Conservation (phyloP, 2,797 vertebrate genomes). For the Ictinia mississippiensis region DNA sequence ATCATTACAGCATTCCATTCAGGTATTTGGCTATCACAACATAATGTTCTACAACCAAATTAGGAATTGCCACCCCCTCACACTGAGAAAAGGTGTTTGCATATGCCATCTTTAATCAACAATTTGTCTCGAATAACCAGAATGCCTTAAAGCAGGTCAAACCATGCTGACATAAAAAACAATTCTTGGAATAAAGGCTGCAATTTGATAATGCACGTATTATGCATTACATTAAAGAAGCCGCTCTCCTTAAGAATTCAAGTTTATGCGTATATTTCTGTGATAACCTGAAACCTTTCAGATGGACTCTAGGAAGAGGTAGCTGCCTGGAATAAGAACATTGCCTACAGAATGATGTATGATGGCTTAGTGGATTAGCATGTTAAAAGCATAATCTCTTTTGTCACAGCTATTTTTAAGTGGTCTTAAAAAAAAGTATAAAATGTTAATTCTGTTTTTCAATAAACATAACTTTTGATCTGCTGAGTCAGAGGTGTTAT, state of each 20-base stretch:
- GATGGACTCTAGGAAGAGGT: neutral
- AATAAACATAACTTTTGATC: conserved; percentile 43
- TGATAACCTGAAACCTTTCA: neutral
- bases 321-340: conserved; percentile 12
- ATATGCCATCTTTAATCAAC: neutral
- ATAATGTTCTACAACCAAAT: neutral
- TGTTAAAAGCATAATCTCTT: conserved; percentile 39
- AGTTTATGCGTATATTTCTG: neutral
- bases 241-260: neutral
- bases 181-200: neutral
- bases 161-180: neutral
- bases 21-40: neutral
- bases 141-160: conserved; percentile 6
- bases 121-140: neutral
- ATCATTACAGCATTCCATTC: neutral
- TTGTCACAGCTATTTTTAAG: conserved; percentile 43
- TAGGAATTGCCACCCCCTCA: neutral
- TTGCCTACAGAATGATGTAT: neutral
- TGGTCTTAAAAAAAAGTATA: neutral
- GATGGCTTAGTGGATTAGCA: conserved; percentile 3
- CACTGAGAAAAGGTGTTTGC: neutral
- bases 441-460: conserved; percentile 47
- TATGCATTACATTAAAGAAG: neutral
- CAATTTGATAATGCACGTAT: neutral
- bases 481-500: conserved; percentile 38